Evolutionary conservation across 2,888 invertebrate species (phyloP), one percentile per base, ranked within the genome.

Genomic region (Drosophila kuntzei): DNA sequence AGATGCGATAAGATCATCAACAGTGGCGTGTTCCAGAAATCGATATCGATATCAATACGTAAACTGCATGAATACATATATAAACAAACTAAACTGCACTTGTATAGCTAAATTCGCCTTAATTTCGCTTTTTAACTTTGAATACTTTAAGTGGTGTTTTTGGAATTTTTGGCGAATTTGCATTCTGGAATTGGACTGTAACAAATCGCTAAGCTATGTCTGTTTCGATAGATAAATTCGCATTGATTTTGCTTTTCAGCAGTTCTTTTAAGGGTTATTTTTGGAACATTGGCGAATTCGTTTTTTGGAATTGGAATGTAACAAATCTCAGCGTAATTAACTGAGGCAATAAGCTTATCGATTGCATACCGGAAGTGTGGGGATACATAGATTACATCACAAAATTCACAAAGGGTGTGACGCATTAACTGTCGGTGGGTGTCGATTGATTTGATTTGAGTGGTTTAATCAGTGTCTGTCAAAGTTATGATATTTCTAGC

Each of bases 291-390:
- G 6, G 8, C 18, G 39, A 61, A 34, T 25, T 39, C 0, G n/a
- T 16, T 43, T 29, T 12, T 3, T 34, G 54, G 54, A 58, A 65
- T 43, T 0, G 1, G 0, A 0, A 6, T 7, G 6, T 7, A 41
- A 2, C 8, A 54, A 74, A 79, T 70, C 62, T 41, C 47, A 32
- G 39, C 39, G 20, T 34, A 74, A 79, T 73, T 73, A 65, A 37
- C 50, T 59, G 44, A 47, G 54, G n/a, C 60, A 50, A 73, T 79
- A 39, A 39, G 39, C 46, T 79, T 70, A 79, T 66, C 75, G 50
- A 55, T 64, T 53, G 63, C 79, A 37, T 3, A 9, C 18, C 58
- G 55, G 74, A 73, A 65, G 47, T 57, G 22, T 55, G 37, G 18
- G 25, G 12, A 43, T 36, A 32, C 57, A 36, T 12, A 47, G 55